Percentiles rank a stretch among this genome's conserved stretches.
phyloP scores from a whole-genome alignment of 2,113 vertebrate species.

The Cheirogaleus medius region DNA sequence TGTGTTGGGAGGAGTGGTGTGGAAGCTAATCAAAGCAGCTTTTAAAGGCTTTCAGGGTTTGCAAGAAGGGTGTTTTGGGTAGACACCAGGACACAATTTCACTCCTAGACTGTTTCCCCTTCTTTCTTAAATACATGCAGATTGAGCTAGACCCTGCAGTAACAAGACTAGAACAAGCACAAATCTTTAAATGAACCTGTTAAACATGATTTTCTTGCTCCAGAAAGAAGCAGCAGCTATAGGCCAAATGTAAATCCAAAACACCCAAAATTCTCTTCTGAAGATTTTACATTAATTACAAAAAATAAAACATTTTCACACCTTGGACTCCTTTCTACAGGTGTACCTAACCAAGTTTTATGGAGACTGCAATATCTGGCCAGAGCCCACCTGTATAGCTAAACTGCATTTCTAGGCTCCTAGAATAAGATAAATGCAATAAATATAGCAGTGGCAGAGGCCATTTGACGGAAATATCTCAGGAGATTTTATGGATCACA shows the following conservation, averaged over 20 bases:
- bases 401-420: background rate
- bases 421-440: background rate
- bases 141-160: slow-evolving; percentile 6
- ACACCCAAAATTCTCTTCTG: background rate
- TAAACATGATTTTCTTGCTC: slow-evolving; percentile 37
- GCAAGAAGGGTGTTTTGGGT: slow-evolving; percentile 16
- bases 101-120: slow-evolving; percentile 35
- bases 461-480: background rate
- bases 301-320: background rate
- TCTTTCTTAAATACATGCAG: slow-evolving; percentile 61
- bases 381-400: background rate
- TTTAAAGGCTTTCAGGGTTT: slow-evolving; percentile 52
- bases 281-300: background rate
- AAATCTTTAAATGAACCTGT: slow-evolving; percentile 11
- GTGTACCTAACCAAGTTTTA: background rate
- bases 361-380: background rate
- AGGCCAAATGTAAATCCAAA: slow-evolving; percentile 7
- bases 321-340: background rate
- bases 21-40: slow-evolving; percentile 61
- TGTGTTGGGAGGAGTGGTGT: background rate
- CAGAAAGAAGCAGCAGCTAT: background rate
- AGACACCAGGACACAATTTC: slow-evolving; percentile 55
- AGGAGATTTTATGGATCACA: background rate
- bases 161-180: background rate
- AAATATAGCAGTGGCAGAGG: background rate